Percentiles rank a stretch among this genome's conserved stretches.
Conservation (phyloP, 2,113 vertebrate species). For the Helogale parvula region DNA sequence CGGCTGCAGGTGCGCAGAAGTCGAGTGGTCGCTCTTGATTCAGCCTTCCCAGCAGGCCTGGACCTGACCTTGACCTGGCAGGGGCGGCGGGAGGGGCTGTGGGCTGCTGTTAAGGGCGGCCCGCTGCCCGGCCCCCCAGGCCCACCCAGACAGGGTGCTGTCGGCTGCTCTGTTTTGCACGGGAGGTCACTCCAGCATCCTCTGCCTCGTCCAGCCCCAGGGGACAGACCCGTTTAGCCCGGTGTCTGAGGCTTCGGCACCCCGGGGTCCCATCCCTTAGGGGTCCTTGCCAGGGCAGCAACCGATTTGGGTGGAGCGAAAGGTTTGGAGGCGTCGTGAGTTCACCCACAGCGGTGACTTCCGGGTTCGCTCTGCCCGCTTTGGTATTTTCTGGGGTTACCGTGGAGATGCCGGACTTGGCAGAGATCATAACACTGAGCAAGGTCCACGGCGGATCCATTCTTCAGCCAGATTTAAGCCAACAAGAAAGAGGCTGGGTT, state of each 20-base stretch:
- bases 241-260: not conserved
- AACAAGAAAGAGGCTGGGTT: constrained; percentile 63
- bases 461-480: constrained; percentile 73
- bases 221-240: not conserved
- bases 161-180: not conserved
- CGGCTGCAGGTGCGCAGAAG: not conserved
- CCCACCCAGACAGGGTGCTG: not conserved
- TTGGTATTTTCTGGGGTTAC: constrained; percentile 49
- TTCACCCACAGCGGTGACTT: accelerated
- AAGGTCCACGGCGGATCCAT: constrained; percentile 60
- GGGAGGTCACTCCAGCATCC: not conserved
- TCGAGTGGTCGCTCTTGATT: not conserved
- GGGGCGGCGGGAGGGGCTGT: not conserved
- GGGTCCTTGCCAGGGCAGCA: not conserved
- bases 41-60: not conserved
- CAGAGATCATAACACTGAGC: constrained; percentile 27
- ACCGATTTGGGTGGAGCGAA: accelerated
- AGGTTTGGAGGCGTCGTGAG: accelerated
- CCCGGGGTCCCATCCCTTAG: accelerated
- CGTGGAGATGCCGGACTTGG: constrained; percentile 41
- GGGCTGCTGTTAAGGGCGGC: not conserved
- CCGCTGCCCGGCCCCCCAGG: not conserved
- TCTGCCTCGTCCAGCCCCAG: accelerated
- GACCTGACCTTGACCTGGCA: not conserved
- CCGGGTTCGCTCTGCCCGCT: not conserved